Base-by-base conservation (phyloP, 2,888 invertebrate genomes). In the Lathronympha strigana region DNA sequence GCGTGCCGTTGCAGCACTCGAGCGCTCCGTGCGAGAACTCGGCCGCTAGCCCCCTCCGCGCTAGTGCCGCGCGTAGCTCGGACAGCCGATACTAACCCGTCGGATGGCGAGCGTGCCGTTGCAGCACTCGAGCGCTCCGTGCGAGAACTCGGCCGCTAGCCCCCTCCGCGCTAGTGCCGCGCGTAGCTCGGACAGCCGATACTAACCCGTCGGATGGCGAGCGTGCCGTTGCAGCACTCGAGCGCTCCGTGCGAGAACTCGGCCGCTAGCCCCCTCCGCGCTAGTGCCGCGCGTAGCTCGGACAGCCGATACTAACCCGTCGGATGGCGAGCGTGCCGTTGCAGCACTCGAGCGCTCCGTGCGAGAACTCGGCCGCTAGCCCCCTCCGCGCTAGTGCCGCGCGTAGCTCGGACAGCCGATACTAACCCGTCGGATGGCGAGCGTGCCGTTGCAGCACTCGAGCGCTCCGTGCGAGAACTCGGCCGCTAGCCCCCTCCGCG, bases 1-100 rank as follows among this genome's bases (percentile, higher is more conserved):
- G 94, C 0, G 96, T 95, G 38, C 97, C 96, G 84, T 97, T 97
- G 79, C 97, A 97, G 89, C 99, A 98, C 94, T 98, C 97, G 2
- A 99, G 93, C 97, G 91, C 86, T 28, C 64, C 60, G 28, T 45
- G 60, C 23, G 93, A 4, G 61, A 61, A 61, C 61, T 75, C 0
- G 94, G 94, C 95, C 63, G 94, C 93, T 19, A 97, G 88, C 8
- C 96, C 93, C 86, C 97, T 96, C 80, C 98, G 98, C 76, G 98
- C 96, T 78, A 98, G 98, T 0, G 97, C 96, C 47, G 98, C 86
- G 80, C 97, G 97, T 11, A 98, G 90, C 83, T 98, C 98, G 0
- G 25, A 25, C 25, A 25, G 25, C 25, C 21, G 17, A 8, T 8
- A 78, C 91, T 84, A 84, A 96, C 97, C 89, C 97, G 94, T 76